Base-by-base conservation (phyloP, 2,797 vertebrate genomes). In the Menidia menidia region DNA sequence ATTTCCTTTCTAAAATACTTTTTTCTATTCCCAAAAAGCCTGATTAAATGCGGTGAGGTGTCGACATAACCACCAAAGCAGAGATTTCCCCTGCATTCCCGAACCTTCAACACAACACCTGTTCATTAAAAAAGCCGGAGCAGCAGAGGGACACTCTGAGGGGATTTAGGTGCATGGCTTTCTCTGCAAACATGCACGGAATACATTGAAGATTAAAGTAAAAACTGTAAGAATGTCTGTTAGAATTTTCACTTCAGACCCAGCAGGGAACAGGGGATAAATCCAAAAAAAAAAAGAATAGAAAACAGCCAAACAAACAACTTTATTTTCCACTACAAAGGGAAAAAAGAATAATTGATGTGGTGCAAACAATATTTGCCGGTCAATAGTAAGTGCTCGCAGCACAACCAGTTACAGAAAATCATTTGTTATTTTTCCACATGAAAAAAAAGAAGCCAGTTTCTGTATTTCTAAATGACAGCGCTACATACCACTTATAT, bases 11-110 rank as follows among this genome's bases (percentile, higher is more conserved):
- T 47, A 3, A n/a, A 41, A 32, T 61, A 48, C 15, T 16, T 25
- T 35, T 55, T 73, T 75, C 66, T 44, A 63, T 65, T 67, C 66
- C 57, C 33, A 48, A 62, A 57, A 78, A 73, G 58, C 54, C 48
- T 18, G 70, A 73, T 81, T 77, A 64, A 71, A 73, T 19, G 25
- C 5, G 60, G 62, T 3, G 60, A 58, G 25, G 60, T 19, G 73
- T 58, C 18, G 45, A 42, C 61, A 30, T 48, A 51, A 67, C 68
- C 71, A 70, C 83, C 69, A 73, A 68, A 82, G 71, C 77, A 41
- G 64, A 71, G 64, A 70, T 67, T 78, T 77, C 61, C 45, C 54
- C 50, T 8, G 50, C 69, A 71, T 66, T 42, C 60, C 45, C 56
- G 67, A 68, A 67, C 72, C 64, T 57, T 42, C 9, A 60, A 69